Percentiles rank a stretch among this genome's conserved stretches.
phyloP scores from a whole-genome alignment of 2,797 vertebrate genomes.

The Dallia pectoralis region DNA sequence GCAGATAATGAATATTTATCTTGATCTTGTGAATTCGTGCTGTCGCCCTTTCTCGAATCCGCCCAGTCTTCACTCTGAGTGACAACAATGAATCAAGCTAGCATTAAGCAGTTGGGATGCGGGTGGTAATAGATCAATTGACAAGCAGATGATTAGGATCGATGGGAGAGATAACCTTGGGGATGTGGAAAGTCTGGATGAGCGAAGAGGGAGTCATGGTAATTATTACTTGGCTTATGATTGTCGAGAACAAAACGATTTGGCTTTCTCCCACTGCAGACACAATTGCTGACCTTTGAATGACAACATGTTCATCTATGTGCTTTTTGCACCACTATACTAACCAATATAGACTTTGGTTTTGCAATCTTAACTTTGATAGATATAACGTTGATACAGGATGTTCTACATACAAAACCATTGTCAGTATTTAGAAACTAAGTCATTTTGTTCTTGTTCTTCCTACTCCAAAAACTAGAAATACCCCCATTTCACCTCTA shows the following conservation, averaged over 20 bases:
- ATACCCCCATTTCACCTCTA: too few species aligned
- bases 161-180: conserved; percentile 78
- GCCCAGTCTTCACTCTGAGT: conserved; percentile 38
- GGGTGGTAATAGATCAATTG: conserved; percentile 79
- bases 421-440: too few species aligned
- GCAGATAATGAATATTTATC: conserved; percentile 63
- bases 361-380: too few species aligned
- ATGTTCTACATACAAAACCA: too few species aligned
- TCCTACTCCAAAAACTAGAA: too few species aligned
- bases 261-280: conserved; percentile 25
- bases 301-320: too few species aligned
- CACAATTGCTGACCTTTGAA: conserved; percentile 25
- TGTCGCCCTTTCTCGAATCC: conserved; percentile 50
- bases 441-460: too few species aligned
- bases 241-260: conserved; percentile 40
- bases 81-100: conserved; percentile 74
- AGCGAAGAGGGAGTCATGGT: conserved; percentile 40
- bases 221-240: conserved; percentile 36
- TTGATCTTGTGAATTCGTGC: conserved; percentile 59
- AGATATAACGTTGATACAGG: too few species aligned
- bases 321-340: too few species aligned
- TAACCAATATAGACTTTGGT: too few species aligned
- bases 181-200: conserved; percentile 55
- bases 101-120: conserved; percentile 71
- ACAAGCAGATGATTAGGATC: conserved; percentile 77